Percentiles rank a stretch among this genome's conserved stretches.
Conservation (phyloP, 1,140 invertebrate genomes). For the Megalonaias nervosa region DNA sequence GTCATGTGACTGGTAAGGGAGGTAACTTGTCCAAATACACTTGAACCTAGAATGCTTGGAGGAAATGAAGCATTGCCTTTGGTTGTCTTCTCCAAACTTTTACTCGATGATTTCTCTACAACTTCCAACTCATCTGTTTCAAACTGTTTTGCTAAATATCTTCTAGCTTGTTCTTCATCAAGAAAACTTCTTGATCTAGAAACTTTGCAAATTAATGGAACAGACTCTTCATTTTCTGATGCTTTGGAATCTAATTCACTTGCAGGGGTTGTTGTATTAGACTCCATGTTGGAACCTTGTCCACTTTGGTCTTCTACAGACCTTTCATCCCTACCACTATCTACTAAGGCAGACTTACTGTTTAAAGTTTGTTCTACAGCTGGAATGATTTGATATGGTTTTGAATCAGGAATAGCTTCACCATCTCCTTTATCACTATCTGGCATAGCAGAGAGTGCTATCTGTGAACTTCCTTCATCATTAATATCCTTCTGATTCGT, state of each 20-base stretch:
- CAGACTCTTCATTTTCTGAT: conserved; percentile 1
- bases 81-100: background rate
- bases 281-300: no score
- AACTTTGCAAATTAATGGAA: conserved; percentile 7
- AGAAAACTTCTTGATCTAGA: conserved; percentile 41
- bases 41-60: conserved; percentile 18
- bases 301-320: no score
- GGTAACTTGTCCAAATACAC: conserved; percentile 69
- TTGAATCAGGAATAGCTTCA: no score
- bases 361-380: no score
- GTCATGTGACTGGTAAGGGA: conserved; percentile 72
- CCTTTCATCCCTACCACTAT: no score
- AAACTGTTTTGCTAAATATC: conserved; percentile 64
- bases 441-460: no score
- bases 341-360: no score
- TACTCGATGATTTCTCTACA: background rate
- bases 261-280: background rate
- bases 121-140: conserved; percentile 42
- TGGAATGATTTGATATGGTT: no score
- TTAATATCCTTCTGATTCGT: no score
- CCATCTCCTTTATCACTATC: no score
- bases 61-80: background rate
- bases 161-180: conserved; percentile 59
- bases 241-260: background rate
- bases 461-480: no score